These are phyloP conservation scores for Myrmophylax atrothorax DNA, from an alignment of 2,113 vertebrate genomes.

Conservation along the genomic window DNA sequence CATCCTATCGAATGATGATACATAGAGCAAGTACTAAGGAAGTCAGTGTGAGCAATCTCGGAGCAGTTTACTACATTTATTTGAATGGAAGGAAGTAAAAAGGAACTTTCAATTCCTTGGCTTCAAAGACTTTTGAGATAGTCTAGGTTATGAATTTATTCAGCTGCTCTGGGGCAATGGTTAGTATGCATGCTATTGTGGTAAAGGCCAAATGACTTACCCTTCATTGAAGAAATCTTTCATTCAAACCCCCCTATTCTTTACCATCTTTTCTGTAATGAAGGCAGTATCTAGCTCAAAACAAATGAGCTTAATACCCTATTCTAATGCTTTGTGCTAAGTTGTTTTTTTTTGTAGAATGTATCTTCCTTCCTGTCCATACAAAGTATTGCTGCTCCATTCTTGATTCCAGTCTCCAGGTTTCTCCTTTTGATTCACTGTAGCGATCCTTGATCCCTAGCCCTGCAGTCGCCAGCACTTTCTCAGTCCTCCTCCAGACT, in stretches of 20 bases:
- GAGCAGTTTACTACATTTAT: neutral
- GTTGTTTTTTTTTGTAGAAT: neutral
- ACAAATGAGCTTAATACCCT: neutral
- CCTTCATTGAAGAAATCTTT: neutral
- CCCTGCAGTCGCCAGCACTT: neutral
- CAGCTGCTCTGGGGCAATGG: neutral
- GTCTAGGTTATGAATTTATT: neutral
- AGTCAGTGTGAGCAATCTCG: neutral
- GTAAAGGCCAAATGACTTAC: neutral
- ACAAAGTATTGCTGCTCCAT: neutral
- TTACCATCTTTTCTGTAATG: neutral
- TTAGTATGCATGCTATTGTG: neutral
- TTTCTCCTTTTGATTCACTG: neutral
- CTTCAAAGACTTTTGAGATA: neutral
- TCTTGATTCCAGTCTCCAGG: neutral
- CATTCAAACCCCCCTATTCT: neutral
- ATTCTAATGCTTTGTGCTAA: neutral
- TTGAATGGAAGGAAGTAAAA: neutral
- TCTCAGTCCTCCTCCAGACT: neutral
- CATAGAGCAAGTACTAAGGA: neutral
- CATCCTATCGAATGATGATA: neutral
- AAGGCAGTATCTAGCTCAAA: neutral
- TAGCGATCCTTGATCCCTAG: neutral
- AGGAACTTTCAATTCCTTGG: neutral
- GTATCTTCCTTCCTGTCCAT: neutral